These are phyloP conservation scores for Ctena decussata DNA, from an alignment of 2,888 invertebrate genomes.

Conservation along the genomic window DNA sequence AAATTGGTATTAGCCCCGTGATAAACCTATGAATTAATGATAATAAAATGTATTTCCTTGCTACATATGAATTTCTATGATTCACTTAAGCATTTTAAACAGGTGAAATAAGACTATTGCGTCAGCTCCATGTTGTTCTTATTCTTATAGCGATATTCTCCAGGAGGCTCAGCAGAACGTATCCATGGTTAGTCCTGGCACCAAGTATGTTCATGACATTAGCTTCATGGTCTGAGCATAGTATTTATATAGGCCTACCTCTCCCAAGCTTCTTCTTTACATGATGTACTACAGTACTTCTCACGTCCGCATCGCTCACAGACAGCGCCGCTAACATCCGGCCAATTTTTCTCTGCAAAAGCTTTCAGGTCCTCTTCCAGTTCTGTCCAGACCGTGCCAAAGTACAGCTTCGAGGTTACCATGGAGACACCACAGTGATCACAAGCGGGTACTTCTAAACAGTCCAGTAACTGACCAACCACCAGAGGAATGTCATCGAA, in stretches of 20 bases:
- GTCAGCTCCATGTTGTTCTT: too few species aligned
- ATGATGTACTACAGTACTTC: slow-evolving; percentile 89
- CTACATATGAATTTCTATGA: too few species aligned
- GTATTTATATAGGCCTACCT: slow-evolving; percentile 75
- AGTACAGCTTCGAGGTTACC: slow-evolving; percentile 93
- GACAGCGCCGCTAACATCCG: slow-evolving; percentile 66
- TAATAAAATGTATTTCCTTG: too few species aligned
- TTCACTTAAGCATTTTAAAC: too few species aligned
- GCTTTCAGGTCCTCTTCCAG: slow-evolving; percentile 59
- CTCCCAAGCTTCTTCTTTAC: slow-evolving; percentile 90
- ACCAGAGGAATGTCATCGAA: slow-evolving; percentile 96
- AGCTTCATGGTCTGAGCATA: too few species aligned
- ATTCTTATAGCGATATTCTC: too few species aligned
- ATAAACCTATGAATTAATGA: too few species aligned
- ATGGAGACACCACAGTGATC: slow-evolving; percentile 96
- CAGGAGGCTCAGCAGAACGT: too few species aligned
- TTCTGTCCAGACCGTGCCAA: slow-evolving; percentile 64
- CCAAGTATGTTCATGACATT: too few species aligned
- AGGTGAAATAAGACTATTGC: too few species aligned
- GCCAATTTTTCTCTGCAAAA: slow-evolving; percentile 77
- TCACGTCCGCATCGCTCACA: slow-evolving; percentile 76
- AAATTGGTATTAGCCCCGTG: too few species aligned
- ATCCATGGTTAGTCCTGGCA: too few species aligned
- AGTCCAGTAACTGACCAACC: slow-evolving; percentile 92
- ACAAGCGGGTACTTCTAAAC: slow-evolving; percentile 94